Percentiles rank a stretch among this genome's conserved stretches.
These are phyloP conservation scores for Himalopsyche anomala DNA, from an alignment of 2,888 invertebrate species.

Conservation along the genomic window DNA sequence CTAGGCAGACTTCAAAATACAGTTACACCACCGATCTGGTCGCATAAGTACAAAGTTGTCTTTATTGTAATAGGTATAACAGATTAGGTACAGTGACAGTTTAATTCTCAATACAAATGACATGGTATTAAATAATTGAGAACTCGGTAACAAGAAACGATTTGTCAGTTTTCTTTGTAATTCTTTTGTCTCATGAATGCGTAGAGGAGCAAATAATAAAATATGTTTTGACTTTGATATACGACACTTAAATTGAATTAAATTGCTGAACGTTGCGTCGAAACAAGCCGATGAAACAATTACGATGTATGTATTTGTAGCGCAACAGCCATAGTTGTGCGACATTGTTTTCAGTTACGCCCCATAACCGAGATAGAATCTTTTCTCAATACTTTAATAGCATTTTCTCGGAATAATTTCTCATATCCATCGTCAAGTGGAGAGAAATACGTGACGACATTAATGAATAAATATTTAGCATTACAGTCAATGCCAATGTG, in stretches of 20 bases:
- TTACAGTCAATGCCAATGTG: too few relatives aligned
- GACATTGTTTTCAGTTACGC: background rate
- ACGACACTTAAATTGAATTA: slow-evolving; percentile 31
- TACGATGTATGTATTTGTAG: background rate
- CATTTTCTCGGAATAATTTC: too few relatives aligned
- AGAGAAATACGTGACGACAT: too few relatives aligned
- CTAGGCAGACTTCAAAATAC: too few relatives aligned
- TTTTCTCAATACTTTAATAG: too few relatives aligned
- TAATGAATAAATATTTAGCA: too few relatives aligned
- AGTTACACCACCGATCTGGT: too few relatives aligned
- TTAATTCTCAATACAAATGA: slow-evolving; percentile 26
- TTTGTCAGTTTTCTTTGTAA: slow-evolving; percentile 10
- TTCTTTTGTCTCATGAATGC: background rate
- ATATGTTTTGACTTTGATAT: background rate
- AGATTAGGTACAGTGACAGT: background rate
- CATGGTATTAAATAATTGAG: slow-evolving; percentile 15
- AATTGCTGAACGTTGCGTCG: slow-evolving; percentile 26
- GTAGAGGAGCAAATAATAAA: slow-evolving; percentile 20
- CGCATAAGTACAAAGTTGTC: too few relatives aligned
- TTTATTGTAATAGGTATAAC: too few relatives aligned
- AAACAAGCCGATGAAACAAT: slow-evolving; percentile 18
- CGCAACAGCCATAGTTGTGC: background rate
- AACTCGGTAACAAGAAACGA: slow-evolving; percentile 8
- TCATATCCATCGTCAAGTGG: too few relatives aligned
- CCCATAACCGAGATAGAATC: too few relatives aligned